Evolutionary conservation across 2,113 vertebrate genomes (phyloP), one percentile per base, ranked within the genome.

Genomic region (Mus spicilegus): DNA sequence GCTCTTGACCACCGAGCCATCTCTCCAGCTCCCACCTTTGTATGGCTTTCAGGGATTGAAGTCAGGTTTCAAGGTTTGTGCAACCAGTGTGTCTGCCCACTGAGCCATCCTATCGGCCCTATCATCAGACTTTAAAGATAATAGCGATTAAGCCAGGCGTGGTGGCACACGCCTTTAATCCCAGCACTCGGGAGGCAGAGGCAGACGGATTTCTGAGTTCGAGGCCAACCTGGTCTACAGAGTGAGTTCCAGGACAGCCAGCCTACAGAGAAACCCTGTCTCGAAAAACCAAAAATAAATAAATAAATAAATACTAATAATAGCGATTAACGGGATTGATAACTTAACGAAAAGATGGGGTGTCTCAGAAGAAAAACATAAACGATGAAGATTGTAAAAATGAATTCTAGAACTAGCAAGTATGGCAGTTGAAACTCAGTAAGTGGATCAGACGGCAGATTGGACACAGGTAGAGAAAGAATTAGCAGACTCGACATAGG

Each of bases 291-390:
- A 42, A 42, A 42, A 42, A 42, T 42, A 42, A 42, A 42, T 42
- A 42, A 42, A 42, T 42, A 42, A 42, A 42, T 42, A 42, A 42
- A 42, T 42, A 42, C 2, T 42, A 49, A 17, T 95, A 85, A 46
- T 16, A 80, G 39, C 75, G 19, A 82, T 78, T 81, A 51, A 58
- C 69, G 17, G 70, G 22, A 56, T 58, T 58, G 93, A 82, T 28
- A 77, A 76, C 42, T 51, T 85, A 65, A 78, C 56, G 30, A 90
- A 56, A 95, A 93, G 85, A 88, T 63, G 3, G 2, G 51, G 11
- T 49, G 56, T 84, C 69, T 91, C 56, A 91, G 28, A n/a, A 96
- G 24, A 96, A n/a, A 97, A 76, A 5, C 54, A 1, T 30, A 91
- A 86, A 51, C 54, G 61, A 84, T 39, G 28, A 75, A 91, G 78